Base-by-base conservation (phyloP, 1,140 invertebrate species). In the Aphis craccivora region DNA sequence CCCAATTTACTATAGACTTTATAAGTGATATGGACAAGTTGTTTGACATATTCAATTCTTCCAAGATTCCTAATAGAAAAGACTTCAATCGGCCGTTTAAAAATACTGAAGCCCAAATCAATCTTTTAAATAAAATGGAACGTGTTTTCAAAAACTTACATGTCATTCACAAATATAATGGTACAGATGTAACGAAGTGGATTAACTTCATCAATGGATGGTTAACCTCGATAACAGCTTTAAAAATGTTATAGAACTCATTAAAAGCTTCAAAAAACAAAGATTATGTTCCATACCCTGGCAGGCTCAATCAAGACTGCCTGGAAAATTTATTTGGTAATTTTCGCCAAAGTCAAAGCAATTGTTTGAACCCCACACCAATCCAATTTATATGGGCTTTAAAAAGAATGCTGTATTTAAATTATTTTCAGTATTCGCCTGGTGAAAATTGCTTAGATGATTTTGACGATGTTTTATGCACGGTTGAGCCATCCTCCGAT, bases 1-100 rank as follows among this genome's bases (percentile, higher is more conserved):
- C 51, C 40, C 22, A 90, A 90, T 37, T 53, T 55, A 90, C 35
- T 0, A 90, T 55, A 25, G 53, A 90, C 9, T 90, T 90, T 25
- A 37, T 90, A 1, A 90, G 4, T 60, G 7, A 90, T 90, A 90
- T 53, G 88, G 53, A 90, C 9, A 90, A 90, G 8, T 25, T 51
- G 2, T 89, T 89, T 60, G 35, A 90, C 8, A 90, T 90, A 40
- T 60, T 90, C 5, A 90, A 90, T 25, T 90, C 88, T 8, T 90
- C 53, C 4, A 90, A 90, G 8, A 35, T 60, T 23, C 88, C 53
- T 18, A 90, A 90, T 37, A 37, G 37, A 37, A 37, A 37, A 37
- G 37, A 37, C 37, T 37, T 37, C 37, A 37, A 37, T 37, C 5
- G 20, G 7, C 88, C 88, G 0, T 90, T 37, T 25, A 55, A 90